Percentiles rank a stretch among this genome's conserved stretches.
These are phyloP conservation scores for Drosophila tropicalis DNA, from an alignment of 1,140 invertebrate genomes.

Conservation along the genomic window DNA sequence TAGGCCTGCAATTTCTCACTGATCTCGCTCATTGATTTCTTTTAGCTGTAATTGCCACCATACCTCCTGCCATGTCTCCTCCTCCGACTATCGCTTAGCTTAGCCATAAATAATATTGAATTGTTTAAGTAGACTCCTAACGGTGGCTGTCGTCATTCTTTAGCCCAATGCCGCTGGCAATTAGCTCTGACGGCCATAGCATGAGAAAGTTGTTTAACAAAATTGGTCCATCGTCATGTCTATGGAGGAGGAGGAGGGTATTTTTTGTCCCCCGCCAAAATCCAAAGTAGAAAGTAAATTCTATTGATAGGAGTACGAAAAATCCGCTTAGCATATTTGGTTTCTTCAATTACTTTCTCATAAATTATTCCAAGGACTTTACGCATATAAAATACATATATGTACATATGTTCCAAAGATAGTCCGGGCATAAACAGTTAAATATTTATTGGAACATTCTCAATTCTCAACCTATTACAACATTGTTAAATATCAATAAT, in stretches of 20 bases:
- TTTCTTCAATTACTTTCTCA: conserved; percentile 61
- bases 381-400: too few relatives aligned
- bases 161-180: conserved; percentile 46
- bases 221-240: conserved; percentile 47
- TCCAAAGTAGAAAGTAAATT: conserved; percentile 81
- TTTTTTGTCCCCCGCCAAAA: conserved; percentile 31
- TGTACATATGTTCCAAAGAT: too few relatives aligned
- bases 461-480: too few relatives aligned
- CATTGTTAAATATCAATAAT: too few relatives aligned
- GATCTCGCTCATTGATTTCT: conserved; percentile 75
- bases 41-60: conserved; percentile 73
- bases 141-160: conserved; percentile 59
- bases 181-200: conserved; percentile 62
- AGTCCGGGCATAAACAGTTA: too few relatives aligned
- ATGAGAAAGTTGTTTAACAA: conserved; percentile 79
- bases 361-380: conserved; percentile 34
- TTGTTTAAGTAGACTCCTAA: conserved; percentile 66
- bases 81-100: not conserved
- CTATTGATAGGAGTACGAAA: conserved; percentile 42
- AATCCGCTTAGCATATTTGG: conserved; percentile 69
- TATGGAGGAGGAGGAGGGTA: too few relatives aligned
- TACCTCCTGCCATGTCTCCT: not conserved
- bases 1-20: conserved; percentile 77
- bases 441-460: too few relatives aligned
- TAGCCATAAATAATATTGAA: conserved; percentile 62